A percentile compares a stretch with the other conserved stretches of the same genome.
Evolutionary conservation across 2,888 invertebrate species (phyloP).

Genomic region (Pimpla rufipes): DNA sequence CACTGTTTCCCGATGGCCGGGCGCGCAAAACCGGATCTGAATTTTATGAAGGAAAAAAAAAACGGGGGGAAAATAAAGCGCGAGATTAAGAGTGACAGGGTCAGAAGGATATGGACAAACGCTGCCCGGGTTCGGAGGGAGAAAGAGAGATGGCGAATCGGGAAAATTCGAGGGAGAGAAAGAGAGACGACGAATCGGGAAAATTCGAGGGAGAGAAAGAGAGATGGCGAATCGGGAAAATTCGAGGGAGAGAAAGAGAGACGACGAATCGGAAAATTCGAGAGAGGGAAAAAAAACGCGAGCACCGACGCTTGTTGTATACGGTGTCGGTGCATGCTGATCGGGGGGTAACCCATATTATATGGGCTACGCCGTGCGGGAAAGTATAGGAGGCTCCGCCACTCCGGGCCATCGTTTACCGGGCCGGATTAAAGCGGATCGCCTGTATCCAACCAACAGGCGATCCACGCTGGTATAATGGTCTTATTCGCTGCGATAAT

Average conservation of each 20-base stretch:
- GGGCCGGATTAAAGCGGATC: slow-evolving; percentile 63
- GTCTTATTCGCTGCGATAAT: slow-evolving; percentile 49
- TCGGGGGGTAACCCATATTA: slow-evolving; percentile 34
- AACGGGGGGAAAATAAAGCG: slow-evolving; percentile 9
- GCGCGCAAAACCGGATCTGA: slow-evolving; percentile 13
- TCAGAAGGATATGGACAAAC: slow-evolving; percentile 9
- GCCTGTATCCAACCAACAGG: slow-evolving; percentile 45
- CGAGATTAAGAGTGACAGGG: background rate
- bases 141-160: slow-evolving; percentile 8
- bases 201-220: background rate
- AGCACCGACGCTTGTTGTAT: slow-evolving; percentile 32
- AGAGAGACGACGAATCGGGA: background rate
- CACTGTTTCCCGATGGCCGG: slow-evolving; percentile 29
- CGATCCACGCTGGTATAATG: slow-evolving; percentile 56
- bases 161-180: slow-evolving; percentile 13
- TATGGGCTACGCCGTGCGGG: slow-evolving; percentile 35
- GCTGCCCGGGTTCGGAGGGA: background rate
- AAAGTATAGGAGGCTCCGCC: slow-evolving; percentile 39
- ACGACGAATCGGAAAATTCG: background rate
- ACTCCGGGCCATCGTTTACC: slow-evolving; percentile 60
- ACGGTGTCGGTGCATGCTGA: slow-evolving; percentile 25
- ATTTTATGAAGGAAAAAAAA: slow-evolving; percentile 16
- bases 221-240: background rate
- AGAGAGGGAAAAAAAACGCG: slow-evolving; percentile 25
- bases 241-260: background rate